A percentile compares a stretch with the other conserved stretches of the same genome.
phyloP scores from a whole-genome alignment of 2,797 vertebrate genomes.

The Manis crassicaudata region DNA sequence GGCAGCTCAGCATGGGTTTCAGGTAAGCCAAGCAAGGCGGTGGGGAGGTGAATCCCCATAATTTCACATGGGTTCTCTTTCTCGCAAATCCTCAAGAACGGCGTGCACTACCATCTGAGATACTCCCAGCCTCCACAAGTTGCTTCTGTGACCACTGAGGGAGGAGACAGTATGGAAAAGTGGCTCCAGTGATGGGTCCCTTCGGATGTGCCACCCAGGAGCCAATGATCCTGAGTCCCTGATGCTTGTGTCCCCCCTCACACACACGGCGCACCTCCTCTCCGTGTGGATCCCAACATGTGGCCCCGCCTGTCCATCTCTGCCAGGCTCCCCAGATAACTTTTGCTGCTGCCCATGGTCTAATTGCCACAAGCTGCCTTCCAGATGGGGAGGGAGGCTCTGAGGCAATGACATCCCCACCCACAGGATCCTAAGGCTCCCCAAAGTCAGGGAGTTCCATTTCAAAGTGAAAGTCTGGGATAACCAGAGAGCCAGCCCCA shows the following conservation, averaged over 20 bases:
- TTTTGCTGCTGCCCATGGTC: not conserved
- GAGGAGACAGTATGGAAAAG: not conserved
- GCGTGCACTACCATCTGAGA: accelerated
- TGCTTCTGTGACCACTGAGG: accelerated
- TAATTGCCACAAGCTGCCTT: not conserved
- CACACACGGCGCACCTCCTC: not conserved
- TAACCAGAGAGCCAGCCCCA: not conserved
- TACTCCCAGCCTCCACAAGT: not conserved
- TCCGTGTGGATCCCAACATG: accelerated
- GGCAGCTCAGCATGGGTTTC: not conserved
- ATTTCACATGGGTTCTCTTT: not conserved
- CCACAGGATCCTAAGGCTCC: not conserved
- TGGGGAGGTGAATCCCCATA: accelerated
- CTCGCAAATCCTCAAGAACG: accelerated
- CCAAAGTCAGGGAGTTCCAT: not conserved
- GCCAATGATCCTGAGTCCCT: accelerated
- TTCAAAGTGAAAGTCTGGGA: not conserved
- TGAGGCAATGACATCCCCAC: not conserved
- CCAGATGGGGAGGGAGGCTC: not conserved
- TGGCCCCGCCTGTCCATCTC: not conserved
- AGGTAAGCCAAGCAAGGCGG: not conserved
- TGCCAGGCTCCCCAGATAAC: not conserved
- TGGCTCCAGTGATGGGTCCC: not conserved
- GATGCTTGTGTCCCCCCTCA: accelerated
- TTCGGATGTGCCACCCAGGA: not conserved